A percentile compares a stretch with the other conserved stretches of the same genome.
phyloP scores from a whole-genome alignment of 1,140 invertebrate species.

The Tachypleus tridentatus region DNA sequence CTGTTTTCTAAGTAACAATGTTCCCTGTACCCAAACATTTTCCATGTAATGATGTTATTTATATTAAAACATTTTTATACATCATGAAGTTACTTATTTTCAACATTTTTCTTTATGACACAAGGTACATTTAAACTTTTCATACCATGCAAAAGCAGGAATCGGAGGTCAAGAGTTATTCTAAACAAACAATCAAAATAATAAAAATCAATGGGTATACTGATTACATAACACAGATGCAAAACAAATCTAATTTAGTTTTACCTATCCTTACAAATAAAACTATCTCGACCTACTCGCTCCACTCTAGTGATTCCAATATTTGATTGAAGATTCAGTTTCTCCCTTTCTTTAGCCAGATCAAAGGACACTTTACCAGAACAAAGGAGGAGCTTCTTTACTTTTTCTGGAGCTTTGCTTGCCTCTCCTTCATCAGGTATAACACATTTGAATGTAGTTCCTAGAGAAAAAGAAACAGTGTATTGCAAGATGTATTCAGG shows the following conservation, averaged over 20 bases:
- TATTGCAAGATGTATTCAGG: no score
- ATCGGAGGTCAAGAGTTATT: no score
- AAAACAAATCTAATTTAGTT: no score
- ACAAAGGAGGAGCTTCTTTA: constrained; percentile 84
- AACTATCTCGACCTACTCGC: constrained; percentile 48
- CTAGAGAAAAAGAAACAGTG: no score
- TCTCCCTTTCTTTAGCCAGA: constrained; percentile 68
- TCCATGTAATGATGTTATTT: background rate
- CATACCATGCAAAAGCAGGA: no score
- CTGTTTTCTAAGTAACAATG: no score
- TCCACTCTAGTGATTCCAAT: constrained; percentile 58
- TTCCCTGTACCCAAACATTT: constrained; percentile 1
- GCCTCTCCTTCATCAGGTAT: constrained; percentile 68
- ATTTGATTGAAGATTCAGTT: constrained; percentile 69
- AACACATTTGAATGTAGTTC: constrained; percentile 43
- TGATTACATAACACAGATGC: background rate
- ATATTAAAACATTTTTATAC: background rate
- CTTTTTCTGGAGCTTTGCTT: constrained; percentile 50
- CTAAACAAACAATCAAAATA: no score
- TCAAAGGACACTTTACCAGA: constrained; percentile 96
- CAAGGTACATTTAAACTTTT: no score
- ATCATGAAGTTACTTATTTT: background rate
- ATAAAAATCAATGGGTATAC: no score
- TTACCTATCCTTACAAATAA: no score
- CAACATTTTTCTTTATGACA: no score